These are phyloP conservation scores for Drosophila paulistorum DNA, from an alignment of 1,140 invertebrate species.

Conservation along the genomic window DNA sequence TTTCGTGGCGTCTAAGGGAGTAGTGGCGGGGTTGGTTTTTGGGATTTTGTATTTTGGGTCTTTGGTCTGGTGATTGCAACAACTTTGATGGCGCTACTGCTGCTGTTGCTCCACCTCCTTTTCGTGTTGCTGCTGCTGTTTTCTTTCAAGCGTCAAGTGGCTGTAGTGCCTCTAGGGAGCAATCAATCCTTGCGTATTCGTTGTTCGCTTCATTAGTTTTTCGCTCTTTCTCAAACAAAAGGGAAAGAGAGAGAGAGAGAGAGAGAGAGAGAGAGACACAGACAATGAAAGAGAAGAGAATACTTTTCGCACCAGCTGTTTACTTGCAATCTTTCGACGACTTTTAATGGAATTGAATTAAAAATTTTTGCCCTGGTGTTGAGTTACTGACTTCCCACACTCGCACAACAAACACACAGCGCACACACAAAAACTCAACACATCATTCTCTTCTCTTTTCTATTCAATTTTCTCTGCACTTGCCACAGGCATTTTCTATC, in stretches of 20 bases:
- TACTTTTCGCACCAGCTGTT: constrained; percentile 64
- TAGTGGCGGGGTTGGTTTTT: constrained; percentile 32
- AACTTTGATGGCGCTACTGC: constrained; percentile 25
- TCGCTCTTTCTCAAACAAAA: constrained; percentile 52
- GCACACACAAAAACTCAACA: not conserved
- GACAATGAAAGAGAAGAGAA: constrained; percentile 13
- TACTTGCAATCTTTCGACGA: constrained; percentile 57
- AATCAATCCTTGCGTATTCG: constrained; percentile 79
- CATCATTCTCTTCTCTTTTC: not conserved
- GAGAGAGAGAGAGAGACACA: constrained; percentile 6
- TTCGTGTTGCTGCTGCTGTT: constrained; percentile 25
- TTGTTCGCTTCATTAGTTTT: constrained; percentile 77
- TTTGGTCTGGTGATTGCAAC: constrained; percentile 62
- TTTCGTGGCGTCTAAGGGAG: constrained; percentile 10
- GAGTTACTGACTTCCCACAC: constrained; percentile 35
- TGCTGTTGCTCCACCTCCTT: not conserved
- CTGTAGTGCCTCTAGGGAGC: constrained; percentile 68
- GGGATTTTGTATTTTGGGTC: constrained; percentile 27
- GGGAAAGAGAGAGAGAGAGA: constrained; percentile 21
- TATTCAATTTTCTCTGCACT: constrained; percentile 12
- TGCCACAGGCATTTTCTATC: constrained; percentile 73
- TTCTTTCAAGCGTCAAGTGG: constrained; percentile 54
- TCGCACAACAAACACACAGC: constrained; percentile 10
- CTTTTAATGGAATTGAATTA: constrained; percentile 82
- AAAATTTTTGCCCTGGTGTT: constrained; percentile 67